Percentiles rank a stretch among this genome's conserved stretches.
Evolutionary conservation across 2,113 vertebrate genomes (phyloP).

Genomic region (Hyla sarda): DNA sequence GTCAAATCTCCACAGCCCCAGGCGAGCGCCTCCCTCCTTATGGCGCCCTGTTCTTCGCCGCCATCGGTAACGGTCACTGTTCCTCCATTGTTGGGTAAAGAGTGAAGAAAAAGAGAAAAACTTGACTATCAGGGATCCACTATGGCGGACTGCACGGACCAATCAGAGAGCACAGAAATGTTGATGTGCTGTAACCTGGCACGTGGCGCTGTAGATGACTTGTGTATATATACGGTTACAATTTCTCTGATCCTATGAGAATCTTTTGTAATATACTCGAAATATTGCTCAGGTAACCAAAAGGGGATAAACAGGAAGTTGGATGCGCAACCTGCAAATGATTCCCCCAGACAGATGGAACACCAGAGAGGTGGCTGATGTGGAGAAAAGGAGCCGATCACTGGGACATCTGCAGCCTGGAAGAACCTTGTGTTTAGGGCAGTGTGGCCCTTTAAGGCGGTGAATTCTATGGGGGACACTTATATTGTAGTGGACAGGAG

Average conservation of each 20-base stretch:
- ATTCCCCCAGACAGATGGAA: neutral
- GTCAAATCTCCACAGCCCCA: neutral
- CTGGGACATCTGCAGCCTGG: neutral
- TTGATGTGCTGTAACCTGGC: neutral
- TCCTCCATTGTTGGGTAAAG: neutral
- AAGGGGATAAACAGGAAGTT: conserved; percentile 12
- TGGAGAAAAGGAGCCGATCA: too few relatives aligned
- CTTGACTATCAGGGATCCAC: too few relatives aligned
- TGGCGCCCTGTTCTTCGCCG: neutral
- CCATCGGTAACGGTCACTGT: neutral
- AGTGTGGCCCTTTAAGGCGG: neutral
- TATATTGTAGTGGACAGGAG: neutral
- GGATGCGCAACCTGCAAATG: neutral
- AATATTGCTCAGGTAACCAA: too few relatives aligned
- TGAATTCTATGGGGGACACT: neutral
- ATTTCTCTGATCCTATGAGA: too few relatives aligned
- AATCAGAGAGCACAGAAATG: neutral
- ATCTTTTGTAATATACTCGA: neutral
- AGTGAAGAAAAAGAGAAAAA: neutral
- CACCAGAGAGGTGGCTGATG: too few relatives aligned
- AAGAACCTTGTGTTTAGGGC: neutral
- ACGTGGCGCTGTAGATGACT: too few relatives aligned
- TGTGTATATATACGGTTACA: neutral
- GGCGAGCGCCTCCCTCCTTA: neutral
- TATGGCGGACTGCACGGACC: neutral